Base-by-base conservation (phyloP, 2,888 invertebrate species). In the Sminthurinus aureus region DNA sequence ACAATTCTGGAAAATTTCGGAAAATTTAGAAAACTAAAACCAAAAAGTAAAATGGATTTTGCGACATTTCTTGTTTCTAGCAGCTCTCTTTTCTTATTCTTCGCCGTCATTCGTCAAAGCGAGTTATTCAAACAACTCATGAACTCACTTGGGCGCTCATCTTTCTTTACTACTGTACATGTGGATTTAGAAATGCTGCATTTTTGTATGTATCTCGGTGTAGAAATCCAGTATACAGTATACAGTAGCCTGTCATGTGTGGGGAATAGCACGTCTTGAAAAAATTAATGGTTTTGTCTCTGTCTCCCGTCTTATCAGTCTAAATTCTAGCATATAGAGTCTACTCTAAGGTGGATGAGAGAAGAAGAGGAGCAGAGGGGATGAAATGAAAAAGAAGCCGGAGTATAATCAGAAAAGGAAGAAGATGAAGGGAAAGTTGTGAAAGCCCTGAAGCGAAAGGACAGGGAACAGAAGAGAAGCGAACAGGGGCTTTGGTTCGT, bases 241-340 rank as follows among this genome's bases (percentile, higher is more conserved):
- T 38, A 38, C 3, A 4, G 6, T 38, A 38, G 38, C 38, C 38
- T 38, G 1, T 6, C 38, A 6, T 38, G 1, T 38, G 38, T 38
- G 6, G 38, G 38, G 50, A 38, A 12, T 13, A 18, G 38, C n/a
- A 64, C 26, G 66, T 79, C 79, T 50, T 79, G 78, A 79, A 79
- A 79, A 79, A 79, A 79, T 79, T 79, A 79, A 79, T 79, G 79
- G 79, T 69, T 67, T 67, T 69, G 69, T 79, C 69, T 66, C 64
- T 75, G 20, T 66, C 66, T 64, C 66, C 38, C 50, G 18, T 64
- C 78, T 78, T 38, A 50, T 51, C 18, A n/a, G 1, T 3, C 13
- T 58, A 15, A 0, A 58, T 3, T 76, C 76, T 15, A 18, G 6
- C 51, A 52, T 52, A 11, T 52, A 52, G 52, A 58, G 15, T 58